These are phyloP conservation scores for Haemorhous mexicanus DNA, from an alignment of 2,113 vertebrate genomes.

Conservation along the genomic window DNA sequence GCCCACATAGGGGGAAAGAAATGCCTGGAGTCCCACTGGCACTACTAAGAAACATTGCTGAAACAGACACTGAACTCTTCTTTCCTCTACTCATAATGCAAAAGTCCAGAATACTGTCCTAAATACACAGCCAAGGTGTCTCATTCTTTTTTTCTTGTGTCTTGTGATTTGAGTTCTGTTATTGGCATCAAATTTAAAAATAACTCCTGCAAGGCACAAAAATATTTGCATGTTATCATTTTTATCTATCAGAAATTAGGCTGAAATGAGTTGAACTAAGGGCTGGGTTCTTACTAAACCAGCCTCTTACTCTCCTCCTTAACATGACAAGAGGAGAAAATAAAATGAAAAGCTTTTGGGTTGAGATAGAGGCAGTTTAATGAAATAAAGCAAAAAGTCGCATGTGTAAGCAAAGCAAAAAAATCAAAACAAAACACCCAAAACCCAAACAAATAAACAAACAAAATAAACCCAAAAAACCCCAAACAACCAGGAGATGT, in stretches of 20 bases:
- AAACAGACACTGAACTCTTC: background rate
- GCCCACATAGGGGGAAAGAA: background rate
- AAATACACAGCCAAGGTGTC: background rate
- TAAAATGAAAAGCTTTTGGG: background rate
- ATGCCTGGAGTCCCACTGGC: background rate
- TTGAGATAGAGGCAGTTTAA: background rate
- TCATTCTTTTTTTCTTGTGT: background rate
- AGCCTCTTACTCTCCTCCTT: background rate
- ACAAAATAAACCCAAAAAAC: background rate
- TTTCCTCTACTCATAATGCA: background rate
- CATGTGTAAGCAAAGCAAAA: background rate
- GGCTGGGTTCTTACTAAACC: background rate
- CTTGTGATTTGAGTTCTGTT: background rate
- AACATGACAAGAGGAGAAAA: background rate
- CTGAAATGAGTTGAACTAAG: background rate
- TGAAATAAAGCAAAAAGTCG: background rate
- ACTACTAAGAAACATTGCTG: background rate
- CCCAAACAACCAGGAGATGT: background rate
- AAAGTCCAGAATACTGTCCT: background rate
- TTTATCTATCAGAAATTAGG: background rate
- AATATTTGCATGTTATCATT: background rate
- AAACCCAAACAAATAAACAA: accelerated
- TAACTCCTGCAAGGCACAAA: background rate
- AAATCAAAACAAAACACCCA: no score
- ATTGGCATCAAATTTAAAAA: background rate